Evolutionary conservation across 2,797 vertebrate species (phyloP).

Genomic region (Sebastes oblongus): DNA sequence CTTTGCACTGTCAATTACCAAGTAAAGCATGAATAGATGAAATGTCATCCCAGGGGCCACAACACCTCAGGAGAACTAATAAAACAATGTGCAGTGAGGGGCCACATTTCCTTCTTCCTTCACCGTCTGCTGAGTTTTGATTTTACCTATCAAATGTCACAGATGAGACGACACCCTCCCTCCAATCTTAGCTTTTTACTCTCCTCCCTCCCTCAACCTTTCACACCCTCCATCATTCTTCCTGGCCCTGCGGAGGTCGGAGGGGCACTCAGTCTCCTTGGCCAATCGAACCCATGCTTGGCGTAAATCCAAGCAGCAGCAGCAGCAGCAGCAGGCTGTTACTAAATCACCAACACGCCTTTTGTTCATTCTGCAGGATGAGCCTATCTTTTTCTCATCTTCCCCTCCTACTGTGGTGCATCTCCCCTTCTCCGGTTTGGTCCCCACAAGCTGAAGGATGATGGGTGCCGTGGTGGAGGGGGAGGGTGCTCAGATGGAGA

Average conservation of each 20-base stretch:
- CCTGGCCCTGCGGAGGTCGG: conserved; percentile 35
- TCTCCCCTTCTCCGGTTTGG: conserved; percentile 19
- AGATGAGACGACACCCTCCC: conserved; percentile 10
- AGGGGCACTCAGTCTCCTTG: conserved; percentile 38
- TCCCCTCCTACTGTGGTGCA: neutral
- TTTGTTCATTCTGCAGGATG: conserved; percentile 46
- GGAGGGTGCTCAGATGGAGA: neutral
- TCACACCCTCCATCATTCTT: conserved; percentile 44
- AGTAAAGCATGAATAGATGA: conserved; percentile 25
- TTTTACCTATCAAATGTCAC: conserved; percentile 16
- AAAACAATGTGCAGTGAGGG: neutral
- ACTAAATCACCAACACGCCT: conserved; percentile 55
- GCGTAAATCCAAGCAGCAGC: conserved; percentile 49
- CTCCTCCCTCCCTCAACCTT: conserved; percentile 17
- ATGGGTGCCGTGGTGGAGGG: conserved; percentile 29
- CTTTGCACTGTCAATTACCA: conserved; percentile 22
- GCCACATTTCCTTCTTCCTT: neutral
- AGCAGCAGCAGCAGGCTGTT: conserved; percentile 8
- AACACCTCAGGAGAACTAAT: neutral
- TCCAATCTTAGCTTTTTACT: conserved; percentile 13
- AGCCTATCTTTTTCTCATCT: conserved; percentile 42
- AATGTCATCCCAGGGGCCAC: neutral
- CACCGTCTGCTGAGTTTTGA: conserved; percentile 27
- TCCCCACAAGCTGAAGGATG: conserved; percentile 38
- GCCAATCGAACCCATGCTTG: conserved; percentile 49